Evolutionary conservation across 2,113 vertebrate species (phyloP), one percentile per base, ranked within the genome.

Genomic region (Callithrix jacchus): DNA sequence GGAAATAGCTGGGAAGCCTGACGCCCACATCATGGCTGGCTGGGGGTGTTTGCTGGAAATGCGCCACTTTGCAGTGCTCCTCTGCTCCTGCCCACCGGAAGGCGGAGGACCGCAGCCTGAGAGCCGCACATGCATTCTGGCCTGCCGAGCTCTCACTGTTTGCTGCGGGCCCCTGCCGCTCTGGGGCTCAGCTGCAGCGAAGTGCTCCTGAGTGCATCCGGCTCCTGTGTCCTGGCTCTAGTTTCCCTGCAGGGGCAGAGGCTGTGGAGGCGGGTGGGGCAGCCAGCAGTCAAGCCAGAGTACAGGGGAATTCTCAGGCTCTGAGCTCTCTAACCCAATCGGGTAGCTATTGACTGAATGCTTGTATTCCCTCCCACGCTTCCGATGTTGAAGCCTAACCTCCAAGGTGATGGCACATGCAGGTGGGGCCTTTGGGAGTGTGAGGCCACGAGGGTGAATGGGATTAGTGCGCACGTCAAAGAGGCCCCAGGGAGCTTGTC

Each of bases 171-270:
- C 16, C 8, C 6, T 40, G 25, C 0, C 0, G 6, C 82, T 20
- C 89, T 40, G 11, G 42, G 47, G 16, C 47, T 52, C 14, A 1
- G 27, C 3, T 20, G 3, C 40, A 1, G 7, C n/a, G 9, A 56
- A 4, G 6, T 42, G n/a, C 30, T 25, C 21, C 58, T 3, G 4
- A n/a, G 54, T 1, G 7, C 25, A 1, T 1, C 4, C 0, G 1
- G 27, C 32, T 37, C 18, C 13, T 1, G 5, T 6, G 32, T 40
- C 61, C 47, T 21, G 37, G 21, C 49, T 45, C 8, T 11, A 66
- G 54, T 42, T 2, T 74, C 68, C 40, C 82, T 83, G 74, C 2
- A 14, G 6, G 45, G 61, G 32, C 70, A 47, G 70, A 35, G 35
- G 32, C 52, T 40, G 18, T 54, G 20, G 6, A 45, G 17, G 52